phyloP scores from a whole-genome alignment of 2,113 vertebrate genomes.

The Hyla sarda region DNA sequence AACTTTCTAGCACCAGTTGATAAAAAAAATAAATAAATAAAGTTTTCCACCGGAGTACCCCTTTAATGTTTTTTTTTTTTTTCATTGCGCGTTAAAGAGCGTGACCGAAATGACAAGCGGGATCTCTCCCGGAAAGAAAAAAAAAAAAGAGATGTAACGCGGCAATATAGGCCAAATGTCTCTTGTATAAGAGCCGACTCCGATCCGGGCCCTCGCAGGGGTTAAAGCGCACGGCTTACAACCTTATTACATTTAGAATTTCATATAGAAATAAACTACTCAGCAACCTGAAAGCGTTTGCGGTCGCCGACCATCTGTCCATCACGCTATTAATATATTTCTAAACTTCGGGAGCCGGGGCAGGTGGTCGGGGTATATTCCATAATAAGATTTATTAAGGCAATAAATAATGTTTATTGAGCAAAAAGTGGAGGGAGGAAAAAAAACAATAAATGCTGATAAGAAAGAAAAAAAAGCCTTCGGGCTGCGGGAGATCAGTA shows the following conservation, averaged over 20 bases:
- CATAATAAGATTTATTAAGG: slow-evolving; percentile 57
- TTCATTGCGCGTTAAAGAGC: slow-evolving; percentile 28
- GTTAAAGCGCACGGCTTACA: slow-evolving; percentile 37
- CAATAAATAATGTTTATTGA: slow-evolving; percentile 59
- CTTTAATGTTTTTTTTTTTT: too few species aligned
- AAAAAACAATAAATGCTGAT: slow-evolving; percentile 38
- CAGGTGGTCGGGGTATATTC: slow-evolving; percentile 35
- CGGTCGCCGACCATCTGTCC: slow-evolving; percentile 63
- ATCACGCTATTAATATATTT: slow-evolving; percentile 57
- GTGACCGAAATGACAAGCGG: slow-evolving; percentile 46
- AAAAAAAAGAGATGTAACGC: not conserved
- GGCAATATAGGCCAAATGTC: slow-evolving; percentile 15
- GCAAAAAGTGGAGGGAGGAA: slow-evolving; percentile 21
- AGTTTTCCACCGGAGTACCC: too few species aligned
- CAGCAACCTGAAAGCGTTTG: slow-evolving; percentile 26
- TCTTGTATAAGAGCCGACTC: slow-evolving; percentile 2
- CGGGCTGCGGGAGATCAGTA: not conserved
- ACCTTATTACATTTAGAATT: slow-evolving; percentile 55
- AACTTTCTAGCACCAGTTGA: too few species aligned
- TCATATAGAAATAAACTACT: slow-evolving; percentile 59
- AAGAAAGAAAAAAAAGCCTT: slow-evolving; percentile 50
- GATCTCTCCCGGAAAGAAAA: not conserved
- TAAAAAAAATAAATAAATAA: too few species aligned
- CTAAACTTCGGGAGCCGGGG: slow-evolving; percentile 56
- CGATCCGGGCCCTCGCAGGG: not conserved